A percentile compares a stretch with the other conserved stretches of the same genome.
These are phyloP conservation scores for Acanthosepion lycidas DNA, from an alignment of 2,888 invertebrate species.

Conservation along the genomic window DNA sequence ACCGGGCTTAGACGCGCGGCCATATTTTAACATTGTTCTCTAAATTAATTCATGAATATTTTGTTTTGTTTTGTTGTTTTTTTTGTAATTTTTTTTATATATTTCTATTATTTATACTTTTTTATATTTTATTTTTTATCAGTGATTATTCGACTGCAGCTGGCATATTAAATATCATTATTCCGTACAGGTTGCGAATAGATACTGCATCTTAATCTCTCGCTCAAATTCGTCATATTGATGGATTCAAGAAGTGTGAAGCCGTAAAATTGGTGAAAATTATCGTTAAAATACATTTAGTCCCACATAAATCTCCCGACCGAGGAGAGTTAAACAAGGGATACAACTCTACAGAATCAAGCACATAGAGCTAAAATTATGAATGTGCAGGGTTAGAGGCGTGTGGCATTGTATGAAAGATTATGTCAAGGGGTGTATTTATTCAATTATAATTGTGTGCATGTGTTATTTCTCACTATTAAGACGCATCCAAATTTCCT, in stretches of 20 bases:
- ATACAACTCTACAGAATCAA: background rate
- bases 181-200: background rate
- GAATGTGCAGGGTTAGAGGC: background rate
- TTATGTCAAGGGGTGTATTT: background rate
- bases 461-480: no score
- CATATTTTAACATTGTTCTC: constrained; percentile 33
- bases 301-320: background rate
- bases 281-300: constrained; percentile 23
- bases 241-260: constrained; percentile 21
- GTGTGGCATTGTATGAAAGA: background rate
- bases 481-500: no score
- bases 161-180: constrained; percentile 33
- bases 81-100: background rate
- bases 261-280: constrained; percentile 6
- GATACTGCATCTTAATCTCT: background rate
- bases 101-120: background rate
- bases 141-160: background rate
- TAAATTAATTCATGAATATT: background rate
- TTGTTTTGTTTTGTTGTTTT: background rate
- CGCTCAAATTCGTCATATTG: background rate
- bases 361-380: background rate
- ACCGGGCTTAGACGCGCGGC: background rate
- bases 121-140: background rate
- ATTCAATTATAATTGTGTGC: no score
- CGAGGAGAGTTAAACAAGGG: background rate